Conservation (phyloP, 2,797 vertebrate genomes). For the Cuniculus paca region DNA sequence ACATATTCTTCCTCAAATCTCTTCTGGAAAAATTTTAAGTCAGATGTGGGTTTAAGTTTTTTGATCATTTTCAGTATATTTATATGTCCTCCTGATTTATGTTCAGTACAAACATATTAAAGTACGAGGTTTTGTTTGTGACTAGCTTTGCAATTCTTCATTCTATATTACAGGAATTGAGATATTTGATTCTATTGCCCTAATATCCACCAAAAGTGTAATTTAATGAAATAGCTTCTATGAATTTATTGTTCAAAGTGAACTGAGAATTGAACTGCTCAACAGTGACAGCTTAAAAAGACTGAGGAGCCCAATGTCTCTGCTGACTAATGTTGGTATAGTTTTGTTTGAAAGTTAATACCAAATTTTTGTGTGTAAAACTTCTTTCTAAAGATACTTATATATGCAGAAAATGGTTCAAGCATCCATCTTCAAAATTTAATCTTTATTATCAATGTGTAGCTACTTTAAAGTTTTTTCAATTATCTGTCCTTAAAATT, state of each 20-base stretch:
- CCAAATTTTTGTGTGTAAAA: not conserved
- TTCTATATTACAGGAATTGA: not conserved
- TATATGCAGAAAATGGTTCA: not conserved
- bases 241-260: slow-evolving; percentile 6
- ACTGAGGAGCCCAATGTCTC: not conserved
- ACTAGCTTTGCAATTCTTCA: not conserved
- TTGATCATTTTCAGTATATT: not conserved
- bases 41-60: not conserved
- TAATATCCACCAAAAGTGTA: not conserved
- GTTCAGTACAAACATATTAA: slow-evolving; percentile 17
- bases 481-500: not conserved
- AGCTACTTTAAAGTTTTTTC: slow-evolving; percentile 42
- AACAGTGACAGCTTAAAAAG: not conserved
- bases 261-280: not conserved
- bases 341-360: not conserved
- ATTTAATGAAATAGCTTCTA: slow-evolving; percentile 12
- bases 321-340: not conserved
- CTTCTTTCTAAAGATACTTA: not conserved
- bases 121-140: not conserved
- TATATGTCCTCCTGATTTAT: not conserved
- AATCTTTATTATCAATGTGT: slow-evolving; percentile 1
- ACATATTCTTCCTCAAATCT: not conserved
- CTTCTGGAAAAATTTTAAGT: not conserved
- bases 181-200: not conserved
- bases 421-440: not conserved